Evolutionary conservation across 2,888 invertebrate species (phyloP), one percentile per base, ranked within the genome.

Genomic region (Thysanoteuthis rhombus): DNA sequence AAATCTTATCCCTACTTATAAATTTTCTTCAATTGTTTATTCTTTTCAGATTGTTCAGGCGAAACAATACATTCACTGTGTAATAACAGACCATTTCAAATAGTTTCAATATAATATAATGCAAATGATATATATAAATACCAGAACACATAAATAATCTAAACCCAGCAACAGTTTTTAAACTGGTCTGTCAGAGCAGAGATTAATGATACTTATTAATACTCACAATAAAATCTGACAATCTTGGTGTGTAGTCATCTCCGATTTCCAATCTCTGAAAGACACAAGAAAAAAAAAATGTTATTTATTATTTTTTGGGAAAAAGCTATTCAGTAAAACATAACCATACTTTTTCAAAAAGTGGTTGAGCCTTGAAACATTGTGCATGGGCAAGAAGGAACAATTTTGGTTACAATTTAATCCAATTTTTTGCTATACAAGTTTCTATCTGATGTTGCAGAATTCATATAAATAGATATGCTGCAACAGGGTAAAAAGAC

Each of bases 191-290:
- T n/a, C n/a, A n/a, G n/a, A n/a, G n/a, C n/a, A n/a, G n/a, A n/a
- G n/a, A n/a, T n/a, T 36, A 36, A 90, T 36, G 90, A 39, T 36
- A 36, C 10, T 6, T 36, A 6, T 10, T 4, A 25, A 90, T 90
- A 90, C 90, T 90, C 40, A 90, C 90, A 40, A 39, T 90, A 90
- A 40, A 90, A 90, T 90, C 40, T 10, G 90, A 90, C 10, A 90
- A 28, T 28, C 39, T 42, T 40, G 90, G 90, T 28, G 40, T 22
- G 36, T 90, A 90, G 42, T 90, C 90, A 39, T 32, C 40, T 12
- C 39, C 90, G 16, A 90, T 39, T 90, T 90, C 90, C 39, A 90
- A 42, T 90, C 90, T 90, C 90, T 90, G 40, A 36, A 28, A 36
- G 40, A 90, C 19, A 90, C 32, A 90, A 40, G 36, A 90, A 36